Evolutionary conservation across 2,797 vertebrate species (phyloP).

Genomic region (Dromococcyx pavoninus): DNA sequence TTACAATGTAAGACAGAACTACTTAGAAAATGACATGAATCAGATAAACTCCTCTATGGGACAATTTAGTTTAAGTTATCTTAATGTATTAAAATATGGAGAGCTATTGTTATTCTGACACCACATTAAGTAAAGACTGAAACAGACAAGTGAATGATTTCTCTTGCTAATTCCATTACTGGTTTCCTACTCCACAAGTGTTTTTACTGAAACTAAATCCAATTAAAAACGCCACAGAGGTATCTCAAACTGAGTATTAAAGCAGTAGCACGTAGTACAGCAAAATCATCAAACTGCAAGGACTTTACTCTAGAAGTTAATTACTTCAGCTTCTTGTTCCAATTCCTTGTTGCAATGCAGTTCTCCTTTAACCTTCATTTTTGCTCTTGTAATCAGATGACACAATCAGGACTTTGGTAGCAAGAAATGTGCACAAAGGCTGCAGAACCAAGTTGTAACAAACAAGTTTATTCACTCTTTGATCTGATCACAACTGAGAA

Average conservation of each 20-base stretch:
- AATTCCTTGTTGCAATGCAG: background rate
- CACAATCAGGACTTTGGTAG: background rate
- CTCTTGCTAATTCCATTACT: conserved; percentile 64
- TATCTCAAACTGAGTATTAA: background rate
- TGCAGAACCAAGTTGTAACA: background rate
- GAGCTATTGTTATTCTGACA: conserved; percentile 12
- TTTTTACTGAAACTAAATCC: background rate
- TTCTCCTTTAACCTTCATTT: background rate
- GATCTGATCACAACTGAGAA: background rate
- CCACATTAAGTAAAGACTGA: background rate
- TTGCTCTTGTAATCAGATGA: background rate
- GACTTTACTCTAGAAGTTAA: conserved; percentile 9
- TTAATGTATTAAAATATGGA: background rate
- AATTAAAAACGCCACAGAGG: background rate
- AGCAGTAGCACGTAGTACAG: background rate
- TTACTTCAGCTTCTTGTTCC: conserved; percentile 4
- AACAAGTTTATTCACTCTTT: background rate
- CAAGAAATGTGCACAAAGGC: background rate
- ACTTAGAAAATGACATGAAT: background rate
- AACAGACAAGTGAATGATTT: conserved; percentile 57
- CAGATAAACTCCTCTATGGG: background rate
- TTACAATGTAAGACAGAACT: background rate
- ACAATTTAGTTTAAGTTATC: background rate
- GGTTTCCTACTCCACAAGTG: background rate
- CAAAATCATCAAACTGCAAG: background rate